Conservation (phyloP, 2,113 vertebrate species). For the Stomatorhinus ivindoensis region DNA sequence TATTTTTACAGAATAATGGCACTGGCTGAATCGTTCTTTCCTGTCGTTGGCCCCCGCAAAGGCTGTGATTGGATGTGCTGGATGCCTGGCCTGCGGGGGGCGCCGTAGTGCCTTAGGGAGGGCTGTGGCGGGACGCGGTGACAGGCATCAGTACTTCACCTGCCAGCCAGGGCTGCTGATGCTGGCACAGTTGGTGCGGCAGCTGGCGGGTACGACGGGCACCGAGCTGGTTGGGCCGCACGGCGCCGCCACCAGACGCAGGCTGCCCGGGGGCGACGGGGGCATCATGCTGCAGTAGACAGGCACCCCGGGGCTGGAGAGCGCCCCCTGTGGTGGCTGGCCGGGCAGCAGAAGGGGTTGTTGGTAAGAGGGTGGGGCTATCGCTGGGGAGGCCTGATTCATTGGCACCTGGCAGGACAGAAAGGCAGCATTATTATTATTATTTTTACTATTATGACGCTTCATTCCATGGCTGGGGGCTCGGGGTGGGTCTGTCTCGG, state of each 20-base stretch:
- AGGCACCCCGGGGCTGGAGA: slow-evolving; percentile 65
- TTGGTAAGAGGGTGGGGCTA: slow-evolving; percentile 75
- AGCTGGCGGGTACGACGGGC: slow-evolving; percentile 62
- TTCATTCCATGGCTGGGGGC: not conserved
- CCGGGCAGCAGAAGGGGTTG: slow-evolving; percentile 73
- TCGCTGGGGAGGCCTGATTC: slow-evolving; percentile 72
- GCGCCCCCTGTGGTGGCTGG: slow-evolving; percentile 71
- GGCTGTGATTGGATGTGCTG: slow-evolving; percentile 43
- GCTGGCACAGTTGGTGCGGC: slow-evolving; percentile 76
- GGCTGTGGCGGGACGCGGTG: not conserved
- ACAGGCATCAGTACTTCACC: slow-evolving; percentile 69
- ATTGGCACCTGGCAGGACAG: slow-evolving; percentile 61
- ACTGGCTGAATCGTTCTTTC: slow-evolving; percentile 35
- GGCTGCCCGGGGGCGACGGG: slow-evolving; percentile 67
- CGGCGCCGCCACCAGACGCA: slow-evolving; percentile 62
- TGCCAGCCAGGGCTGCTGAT: slow-evolving; percentile 72
- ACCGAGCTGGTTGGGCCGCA: slow-evolving; percentile 63
- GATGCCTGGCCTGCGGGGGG: not conserved
- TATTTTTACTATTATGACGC: not conserved
- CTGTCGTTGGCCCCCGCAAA: slow-evolving; percentile 37
- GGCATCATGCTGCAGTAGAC: slow-evolving; percentile 83
- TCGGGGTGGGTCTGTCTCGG: not conserved
- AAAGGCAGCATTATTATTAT: not conserved
- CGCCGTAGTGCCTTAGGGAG: not conserved
- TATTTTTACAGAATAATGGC: slow-evolving; percentile 62